Base-by-base conservation (phyloP, 2,113 vertebrate genomes). In the Scolopax mira region DNA sequence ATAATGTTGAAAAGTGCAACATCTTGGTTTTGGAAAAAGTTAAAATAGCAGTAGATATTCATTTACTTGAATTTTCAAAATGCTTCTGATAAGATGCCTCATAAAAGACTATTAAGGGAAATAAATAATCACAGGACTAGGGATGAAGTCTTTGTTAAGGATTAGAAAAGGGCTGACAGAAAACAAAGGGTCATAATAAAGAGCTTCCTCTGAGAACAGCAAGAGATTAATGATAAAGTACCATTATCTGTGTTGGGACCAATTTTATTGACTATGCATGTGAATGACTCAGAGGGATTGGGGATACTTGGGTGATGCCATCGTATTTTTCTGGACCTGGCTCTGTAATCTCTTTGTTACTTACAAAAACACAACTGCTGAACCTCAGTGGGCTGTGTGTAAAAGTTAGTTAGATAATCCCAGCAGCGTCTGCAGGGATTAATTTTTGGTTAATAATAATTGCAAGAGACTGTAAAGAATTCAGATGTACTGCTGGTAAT, bases 41-140 rank as follows among this genome's bases (percentile, higher is more conserved):
- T 95, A 96, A 94, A 90, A 91, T 94, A 97, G 58, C 79, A 80
- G 72, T 90, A 97, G 83, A 92, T 81, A 95, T 79, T 66, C 42
- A 96, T 96, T 95, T 96, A 95, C 71, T 94, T 91, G 73, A 71
- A 81, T 96, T 97, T 96, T 81, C n/a, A 96, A 96, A 93, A 95
- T 85, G 33, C 33, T 94, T 96, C 94, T 95, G 33, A 89, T 96
- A 95, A 97, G 44, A 77, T 95, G 60, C 62, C 39, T 94, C 90
- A 95, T 91, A 97, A 96, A 96, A 97, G 39, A 70, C 94, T 92
- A 77, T 88, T 96, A 96, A 96, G 60, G 75, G 95, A 96, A 97
- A 96, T 66, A 95, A 89, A 96, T 93, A 96, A 95, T 85, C 83
- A 67, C 49, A 91, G 61, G 64, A 72, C 60, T 89, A 24, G 55